Evolutionary conservation across 1,140 invertebrate species (phyloP).

Genomic region (Dendrolimus punctatus): DNA sequence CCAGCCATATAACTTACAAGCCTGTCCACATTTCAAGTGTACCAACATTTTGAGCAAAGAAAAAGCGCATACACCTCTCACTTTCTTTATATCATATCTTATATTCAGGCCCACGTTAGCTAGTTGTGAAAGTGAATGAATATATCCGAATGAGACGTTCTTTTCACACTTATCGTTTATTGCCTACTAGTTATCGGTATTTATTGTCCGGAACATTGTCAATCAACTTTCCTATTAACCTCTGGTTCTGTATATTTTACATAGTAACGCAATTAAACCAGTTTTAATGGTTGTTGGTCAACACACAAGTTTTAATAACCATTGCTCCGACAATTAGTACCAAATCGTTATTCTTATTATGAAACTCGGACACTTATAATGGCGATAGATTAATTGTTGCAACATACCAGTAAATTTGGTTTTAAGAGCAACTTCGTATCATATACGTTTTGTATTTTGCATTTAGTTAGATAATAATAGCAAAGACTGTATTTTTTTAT

Average conservation of each 20-base stretch:
- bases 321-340: too few species aligned
- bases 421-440: too few species aligned
- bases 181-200: slow-evolving; percentile 32
- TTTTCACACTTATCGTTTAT: slow-evolving; percentile 36
- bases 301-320: too few species aligned
- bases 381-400: too few species aligned
- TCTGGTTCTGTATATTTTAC: background rate
- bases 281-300: too few species aligned
- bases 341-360: too few species aligned
- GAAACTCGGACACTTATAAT: too few species aligned
- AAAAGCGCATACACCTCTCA: slow-evolving; percentile 50
- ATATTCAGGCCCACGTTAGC: slow-evolving; percentile 36
- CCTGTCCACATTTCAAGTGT: slow-evolving; percentile 12
- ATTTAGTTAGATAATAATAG: too few species aligned
- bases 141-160: slow-evolving; percentile 16
- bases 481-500: too few species aligned
- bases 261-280: too few species aligned
- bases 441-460: too few species aligned
- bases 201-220: slow-evolving; percentile 31
- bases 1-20: background rate
- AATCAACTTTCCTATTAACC: slow-evolving; percentile 34
- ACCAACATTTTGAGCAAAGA: slow-evolving; percentile 51
- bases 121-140: slow-evolving; percentile 51
- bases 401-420: too few species aligned
- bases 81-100: slow-evolving; percentile 48